Percentiles rank a stretch among this genome's conserved stretches.
Conservation (phyloP, 2,888 invertebrate genomes). For the Himalopsyche kuldschensis region DNA sequence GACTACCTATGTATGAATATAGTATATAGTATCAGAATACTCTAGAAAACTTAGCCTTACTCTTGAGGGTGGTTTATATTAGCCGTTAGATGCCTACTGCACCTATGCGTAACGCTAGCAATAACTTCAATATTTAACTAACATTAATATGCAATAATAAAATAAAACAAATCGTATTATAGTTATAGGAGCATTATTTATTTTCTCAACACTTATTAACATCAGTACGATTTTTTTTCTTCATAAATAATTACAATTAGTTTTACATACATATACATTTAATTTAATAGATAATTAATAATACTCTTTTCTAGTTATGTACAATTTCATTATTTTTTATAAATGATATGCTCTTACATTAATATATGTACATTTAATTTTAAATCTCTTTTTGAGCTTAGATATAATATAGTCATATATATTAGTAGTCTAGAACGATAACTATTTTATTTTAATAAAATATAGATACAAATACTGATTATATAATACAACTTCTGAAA, state of each 20-base stretch:
- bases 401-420: background rate
- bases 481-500: background rate
- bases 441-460: background rate
- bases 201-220: slow-evolving; percentile 37
- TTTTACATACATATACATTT: background rate
- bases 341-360: background rate
- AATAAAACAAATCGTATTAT: background rate
- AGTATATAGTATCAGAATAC: too few relatives aligned
- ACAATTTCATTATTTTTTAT: background rate
- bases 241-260: slow-evolving; percentile 25
- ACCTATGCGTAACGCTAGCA: background rate
- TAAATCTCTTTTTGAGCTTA: slow-evolving; percentile 43
- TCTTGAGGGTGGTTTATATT: too few relatives aligned
- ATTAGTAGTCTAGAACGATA: background rate
- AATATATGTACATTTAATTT: slow-evolving; percentile 9
- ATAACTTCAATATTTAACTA: too few relatives aligned
- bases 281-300: background rate
- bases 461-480: background rate
- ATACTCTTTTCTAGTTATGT: slow-evolving; percentile 1
- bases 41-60: too few relatives aligned
- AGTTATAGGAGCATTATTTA: slow-evolving; percentile 21
- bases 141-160: background rate
- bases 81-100: background rate
- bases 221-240: slow-evolving; percentile 36
- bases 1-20: too few relatives aligned